phyloP scores from a whole-genome alignment of 2,888 invertebrate genomes.

The Lapara coniferarum region DNA sequence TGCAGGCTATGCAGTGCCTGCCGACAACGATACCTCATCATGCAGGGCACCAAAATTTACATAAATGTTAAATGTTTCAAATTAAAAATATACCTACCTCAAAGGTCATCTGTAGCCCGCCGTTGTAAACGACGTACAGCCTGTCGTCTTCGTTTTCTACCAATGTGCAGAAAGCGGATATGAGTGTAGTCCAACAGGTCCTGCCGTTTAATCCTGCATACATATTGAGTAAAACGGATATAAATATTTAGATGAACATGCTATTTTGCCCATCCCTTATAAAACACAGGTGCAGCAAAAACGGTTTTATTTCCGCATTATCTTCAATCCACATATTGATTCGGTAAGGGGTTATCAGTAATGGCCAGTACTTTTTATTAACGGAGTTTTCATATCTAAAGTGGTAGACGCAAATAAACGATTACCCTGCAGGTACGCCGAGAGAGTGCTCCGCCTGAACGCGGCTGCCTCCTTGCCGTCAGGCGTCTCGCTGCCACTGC shows the following conservation, averaged over 20 bases:
- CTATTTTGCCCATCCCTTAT: constrained; percentile 15
- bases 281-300: background rate
- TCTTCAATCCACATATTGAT: background rate
- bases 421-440: constrained; percentile 91
- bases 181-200: constrained; percentile 96
- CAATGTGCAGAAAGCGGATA: constrained; percentile 93
- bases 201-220: constrained; percentile 90
- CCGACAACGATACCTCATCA: constrained; percentile 36
- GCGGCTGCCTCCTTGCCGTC: constrained; percentile 90
- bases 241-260: constrained; percentile 18
- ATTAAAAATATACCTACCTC: constrained; percentile 81
- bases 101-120: constrained; percentile 91
- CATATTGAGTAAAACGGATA: constrained; percentile 18
- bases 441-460: constrained; percentile 92
- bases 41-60: no score
- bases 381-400: background rate
- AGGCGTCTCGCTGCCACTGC: constrained; percentile 85
- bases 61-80: constrained; percentile 40
- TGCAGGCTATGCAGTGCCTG: constrained; percentile 95
- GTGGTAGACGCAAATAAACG: background rate
- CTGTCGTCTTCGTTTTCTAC: constrained; percentile 96
- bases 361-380: background rate
- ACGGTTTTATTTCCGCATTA: background rate
- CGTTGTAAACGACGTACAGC: constrained; percentile 94
- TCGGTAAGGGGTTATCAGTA: background rate